These are phyloP conservation scores for Betta splendens DNA, from an alignment of 2,797 vertebrate species.

Conservation along the genomic window DNA sequence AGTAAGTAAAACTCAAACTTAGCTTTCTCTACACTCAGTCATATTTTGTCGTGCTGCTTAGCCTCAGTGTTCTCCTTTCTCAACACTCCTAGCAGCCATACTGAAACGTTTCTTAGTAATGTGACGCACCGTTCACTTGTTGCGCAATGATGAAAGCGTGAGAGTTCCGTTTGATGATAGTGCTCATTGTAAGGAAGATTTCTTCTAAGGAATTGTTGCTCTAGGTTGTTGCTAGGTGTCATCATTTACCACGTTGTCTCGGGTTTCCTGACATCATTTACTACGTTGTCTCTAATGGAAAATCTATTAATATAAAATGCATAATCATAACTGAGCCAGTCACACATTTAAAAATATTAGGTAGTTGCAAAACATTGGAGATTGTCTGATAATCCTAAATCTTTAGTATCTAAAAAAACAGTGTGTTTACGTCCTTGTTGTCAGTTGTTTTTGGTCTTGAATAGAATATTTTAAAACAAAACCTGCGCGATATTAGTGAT, in stretches of 20 bases:
- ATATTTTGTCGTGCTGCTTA: neutral
- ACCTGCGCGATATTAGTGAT: no score
- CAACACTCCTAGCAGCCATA: conserved; percentile 5
- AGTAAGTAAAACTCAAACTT: neutral
- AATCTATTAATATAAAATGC: no score
- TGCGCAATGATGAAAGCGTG: neutral
- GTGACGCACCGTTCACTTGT: conserved; percentile 13
- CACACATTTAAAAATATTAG: neutral
- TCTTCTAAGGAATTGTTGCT: conserved; percentile 27
- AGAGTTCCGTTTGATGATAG: conserved; percentile 7
- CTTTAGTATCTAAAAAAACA: conserved; percentile 1
- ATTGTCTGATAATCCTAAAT: no score
- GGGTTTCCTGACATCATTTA: neutral
- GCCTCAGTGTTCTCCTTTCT: no score
- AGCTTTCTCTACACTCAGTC: conserved; percentile 1
- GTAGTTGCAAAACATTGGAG: neutral
- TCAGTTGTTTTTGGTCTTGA: conserved; percentile 1
- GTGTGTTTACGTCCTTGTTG: neutral
- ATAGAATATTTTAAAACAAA: conserved; percentile 4
- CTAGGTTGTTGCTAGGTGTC: neutral
- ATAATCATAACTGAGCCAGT: neutral
- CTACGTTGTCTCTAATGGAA: conserved; percentile 1
- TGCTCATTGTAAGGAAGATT: neutral
- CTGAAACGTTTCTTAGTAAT: conserved; percentile 7
- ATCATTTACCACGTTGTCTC: neutral